Evolutionary conservation across 2,113 vertebrate species (phyloP).

Genomic region (Scomber colias): DNA sequence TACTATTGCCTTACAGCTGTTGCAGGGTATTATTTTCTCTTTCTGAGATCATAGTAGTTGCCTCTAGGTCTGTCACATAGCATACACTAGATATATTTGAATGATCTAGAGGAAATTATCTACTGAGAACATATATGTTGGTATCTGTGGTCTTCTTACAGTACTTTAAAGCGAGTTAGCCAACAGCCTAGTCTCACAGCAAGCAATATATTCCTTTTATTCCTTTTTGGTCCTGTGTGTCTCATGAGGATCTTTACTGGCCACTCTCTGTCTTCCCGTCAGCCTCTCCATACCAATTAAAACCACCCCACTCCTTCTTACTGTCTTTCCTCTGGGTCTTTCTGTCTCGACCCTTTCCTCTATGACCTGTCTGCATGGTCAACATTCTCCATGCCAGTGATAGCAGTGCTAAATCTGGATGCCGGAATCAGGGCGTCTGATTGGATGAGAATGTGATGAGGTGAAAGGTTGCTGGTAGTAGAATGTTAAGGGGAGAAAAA

Average conservation of each 20-base stretch:
- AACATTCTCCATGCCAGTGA: slow-evolving; percentile 73
- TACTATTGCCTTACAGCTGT: neutral
- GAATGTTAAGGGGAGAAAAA: slow-evolving; percentile 15
- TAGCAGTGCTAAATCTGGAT: slow-evolving; percentile 77
- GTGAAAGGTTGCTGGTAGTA: slow-evolving; percentile 46
- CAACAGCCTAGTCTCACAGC: too few relatives aligned
- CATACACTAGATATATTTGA: neutral
- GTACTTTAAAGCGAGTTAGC: too few relatives aligned
- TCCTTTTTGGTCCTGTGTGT: neutral
- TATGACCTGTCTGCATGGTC: slow-evolving; percentile 44
- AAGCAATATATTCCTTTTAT: neutral
- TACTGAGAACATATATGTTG: neutral
- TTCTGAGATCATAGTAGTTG: neutral
- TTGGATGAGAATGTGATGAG: slow-evolving; percentile 55
- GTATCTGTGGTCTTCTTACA: neutral
- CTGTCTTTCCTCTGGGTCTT: slow-evolving; percentile 11
- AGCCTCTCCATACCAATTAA: neutral
- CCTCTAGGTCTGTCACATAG: neutral
- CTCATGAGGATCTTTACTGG: too few relatives aligned
- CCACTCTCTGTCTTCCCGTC: neutral
- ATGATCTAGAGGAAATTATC: neutral
- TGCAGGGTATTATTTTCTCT: neutral
- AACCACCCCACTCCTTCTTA: neutral
- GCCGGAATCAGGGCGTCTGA: slow-evolving; percentile 31
- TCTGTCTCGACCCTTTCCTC: neutral